Evolutionary conservation across 2,113 vertebrate species (phyloP).

Genomic region (Clinocottus analis): DNA sequence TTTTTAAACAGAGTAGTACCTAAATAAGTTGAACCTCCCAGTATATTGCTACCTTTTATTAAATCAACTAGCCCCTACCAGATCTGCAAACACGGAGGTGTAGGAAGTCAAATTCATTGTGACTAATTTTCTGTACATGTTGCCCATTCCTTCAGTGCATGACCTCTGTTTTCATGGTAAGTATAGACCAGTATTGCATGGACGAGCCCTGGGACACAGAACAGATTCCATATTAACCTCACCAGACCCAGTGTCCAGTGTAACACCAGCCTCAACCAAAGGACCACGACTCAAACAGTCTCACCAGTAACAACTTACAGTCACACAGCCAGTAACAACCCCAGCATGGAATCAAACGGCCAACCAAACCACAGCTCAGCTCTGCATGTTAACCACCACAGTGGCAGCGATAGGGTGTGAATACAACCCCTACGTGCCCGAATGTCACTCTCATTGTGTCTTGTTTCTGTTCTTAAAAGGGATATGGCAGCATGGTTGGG

Average conservation of each 20-base stretch:
- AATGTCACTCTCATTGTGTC: not conserved
- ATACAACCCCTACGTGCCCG: constrained; percentile 31
- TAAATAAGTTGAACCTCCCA: not conserved
- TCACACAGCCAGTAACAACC: constrained; percentile 61
- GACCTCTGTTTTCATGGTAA: constrained; percentile 78
- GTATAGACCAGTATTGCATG: constrained; percentile 80
- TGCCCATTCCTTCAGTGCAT: constrained; percentile 67
- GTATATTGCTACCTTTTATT: not conserved
- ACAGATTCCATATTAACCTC: constrained; percentile 66
- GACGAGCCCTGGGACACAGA: constrained; percentile 37
- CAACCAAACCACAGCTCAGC: constrained; percentile 31
- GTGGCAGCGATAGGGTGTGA: constrained; percentile 42
- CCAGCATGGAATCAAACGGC: constrained; percentile 70
- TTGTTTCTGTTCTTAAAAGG: constrained; percentile 20
- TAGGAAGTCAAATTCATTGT: constrained; percentile 13
- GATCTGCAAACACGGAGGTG: constrained; percentile 42
- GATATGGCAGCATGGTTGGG: constrained; percentile 68
- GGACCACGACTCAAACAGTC: constrained; percentile 7
- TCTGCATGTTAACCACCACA: constrained; percentile 75
- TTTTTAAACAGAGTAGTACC: no score
- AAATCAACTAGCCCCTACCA: constrained; percentile 1
- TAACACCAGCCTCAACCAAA: constrained; percentile 30
- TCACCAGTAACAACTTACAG: constrained; percentile 62
- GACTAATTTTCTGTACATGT: not conserved
- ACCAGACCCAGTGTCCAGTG: constrained; percentile 45